Percentiles rank a stretch among this genome's conserved stretches.
phyloP scores from a whole-genome alignment of 2,113 vertebrate genomes.

The Stegostoma tigrinum region DNA sequence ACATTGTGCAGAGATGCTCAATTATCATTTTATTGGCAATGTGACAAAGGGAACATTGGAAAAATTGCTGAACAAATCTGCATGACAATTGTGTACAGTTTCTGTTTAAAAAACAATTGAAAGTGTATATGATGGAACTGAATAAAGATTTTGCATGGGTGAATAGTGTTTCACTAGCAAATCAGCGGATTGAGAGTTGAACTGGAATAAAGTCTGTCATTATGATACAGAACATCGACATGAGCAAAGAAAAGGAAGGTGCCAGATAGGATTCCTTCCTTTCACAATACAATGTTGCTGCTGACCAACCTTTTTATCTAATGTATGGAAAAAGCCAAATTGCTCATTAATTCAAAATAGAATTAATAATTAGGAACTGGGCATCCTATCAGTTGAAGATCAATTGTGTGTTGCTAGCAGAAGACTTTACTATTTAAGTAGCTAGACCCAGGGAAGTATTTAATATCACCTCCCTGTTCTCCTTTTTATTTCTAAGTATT shows the following conservation, averaged over 20 bases:
- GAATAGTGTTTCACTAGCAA: neutral
- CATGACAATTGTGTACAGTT: neutral
- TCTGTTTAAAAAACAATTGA: neutral
- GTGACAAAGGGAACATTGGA: neutral
- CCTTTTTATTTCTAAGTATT: too few relatives aligned
- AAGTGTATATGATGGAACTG: neutral
- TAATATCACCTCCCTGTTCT: neutral
- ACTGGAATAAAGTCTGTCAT: neutral
- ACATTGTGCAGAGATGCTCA: neutral
- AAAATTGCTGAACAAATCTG: neutral
- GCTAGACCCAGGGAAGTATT: neutral
- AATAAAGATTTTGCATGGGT: neutral
- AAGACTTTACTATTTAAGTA: neutral
- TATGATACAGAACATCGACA: neutral
- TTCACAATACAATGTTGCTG: neutral
- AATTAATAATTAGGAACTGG: neutral
- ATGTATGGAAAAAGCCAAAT: neutral
- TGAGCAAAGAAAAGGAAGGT: neutral
- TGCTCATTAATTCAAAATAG: neutral
- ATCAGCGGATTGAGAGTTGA: neutral
- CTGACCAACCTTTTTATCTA: neutral
- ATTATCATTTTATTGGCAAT: neutral
- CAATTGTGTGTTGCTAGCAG: neutral
- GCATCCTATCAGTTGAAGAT: neutral
- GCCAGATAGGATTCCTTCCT: neutral